Evolutionary conservation across 2,797 vertebrate species (phyloP).

Genomic region (Myripristis jacobus): DNA sequence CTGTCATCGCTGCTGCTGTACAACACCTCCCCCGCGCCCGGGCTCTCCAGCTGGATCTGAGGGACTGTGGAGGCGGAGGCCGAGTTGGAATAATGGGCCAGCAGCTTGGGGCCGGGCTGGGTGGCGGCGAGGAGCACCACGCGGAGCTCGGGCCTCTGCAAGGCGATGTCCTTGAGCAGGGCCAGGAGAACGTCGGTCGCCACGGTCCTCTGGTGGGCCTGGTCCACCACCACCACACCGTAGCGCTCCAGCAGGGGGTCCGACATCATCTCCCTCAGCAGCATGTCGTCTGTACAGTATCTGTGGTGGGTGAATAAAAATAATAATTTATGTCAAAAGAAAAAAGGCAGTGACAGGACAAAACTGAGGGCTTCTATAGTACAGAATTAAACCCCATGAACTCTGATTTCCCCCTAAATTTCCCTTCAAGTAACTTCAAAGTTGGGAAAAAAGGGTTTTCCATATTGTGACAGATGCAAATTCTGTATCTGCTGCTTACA

Average conservation of each 20-base stretch:
- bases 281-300: slow-evolving; percentile 88
- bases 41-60: slow-evolving; percentile 75
- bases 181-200: slow-evolving; percentile 87
- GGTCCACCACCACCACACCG: slow-evolving; percentile 87
- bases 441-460: no score
- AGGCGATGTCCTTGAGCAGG: slow-evolving; percentile 85
- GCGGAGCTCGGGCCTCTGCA: slow-evolving; percentile 85
- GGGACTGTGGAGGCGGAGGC: slow-evolving; percentile 41
- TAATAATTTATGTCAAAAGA: background rate
- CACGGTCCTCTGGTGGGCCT: slow-evolving; percentile 88
- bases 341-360: no score
- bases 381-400: no score
- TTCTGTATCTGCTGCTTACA: no score
- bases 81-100: slow-evolving; percentile 69
- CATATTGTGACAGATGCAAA: no score
- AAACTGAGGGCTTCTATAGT: no score
- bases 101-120: slow-evolving; percentile 71
- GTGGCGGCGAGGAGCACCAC: slow-evolving; percentile 85
- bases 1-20: slow-evolving; percentile 80
- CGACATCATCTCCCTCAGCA: slow-evolving; percentile 93
- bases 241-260: slow-evolving; percentile 87
- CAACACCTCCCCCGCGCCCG: slow-evolving; percentile 79
- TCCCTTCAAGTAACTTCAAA: no score
- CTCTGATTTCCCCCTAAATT: no score
- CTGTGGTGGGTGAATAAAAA: slow-evolving; percentile 64